Evolutionary conservation across 2,888 invertebrate species (phyloP).

Genomic region (Parnassius apollo): DNA sequence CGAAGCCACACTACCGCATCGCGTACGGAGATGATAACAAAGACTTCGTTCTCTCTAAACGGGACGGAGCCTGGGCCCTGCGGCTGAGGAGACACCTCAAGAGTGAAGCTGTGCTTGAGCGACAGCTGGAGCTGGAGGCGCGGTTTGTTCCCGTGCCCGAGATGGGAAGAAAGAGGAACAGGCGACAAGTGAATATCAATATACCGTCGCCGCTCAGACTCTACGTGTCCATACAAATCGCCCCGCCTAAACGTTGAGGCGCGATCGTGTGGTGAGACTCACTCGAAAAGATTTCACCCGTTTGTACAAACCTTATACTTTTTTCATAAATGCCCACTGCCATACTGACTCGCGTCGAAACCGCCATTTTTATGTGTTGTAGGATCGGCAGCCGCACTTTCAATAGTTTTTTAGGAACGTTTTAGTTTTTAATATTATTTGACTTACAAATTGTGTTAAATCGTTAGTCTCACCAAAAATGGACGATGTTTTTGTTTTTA

Average conservation of each 20-base stretch:
- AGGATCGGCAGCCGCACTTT: slow-evolving; percentile 35
- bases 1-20: slow-evolving; percentile 63
- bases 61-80: slow-evolving; percentile 68
- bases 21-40: slow-evolving; percentile 58
- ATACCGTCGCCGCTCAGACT: slow-evolving; percentile 60
- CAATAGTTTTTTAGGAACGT: too few relatives aligned
- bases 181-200: slow-evolving; percentile 39
- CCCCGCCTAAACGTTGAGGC: slow-evolving; percentile 45
- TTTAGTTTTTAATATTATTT: too few relatives aligned
- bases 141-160: slow-evolving; percentile 55
- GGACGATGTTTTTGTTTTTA: neutral
- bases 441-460: neutral
- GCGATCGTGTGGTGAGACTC: slow-evolving; percentile 18
- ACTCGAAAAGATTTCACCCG: neutral
- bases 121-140: slow-evolving; percentile 68
- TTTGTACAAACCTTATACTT: slow-evolving; percentile 13
- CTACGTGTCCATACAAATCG: slow-evolving; percentile 62
- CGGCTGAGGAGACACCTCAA: slow-evolving; percentile 57
- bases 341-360: slow-evolving; percentile 25
- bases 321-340: slow-evolving; percentile 29
- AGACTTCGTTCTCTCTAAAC: slow-evolving; percentile 59
- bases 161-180: slow-evolving; percentile 32
- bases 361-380: slow-evolving; percentile 33
- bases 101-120: slow-evolving; percentile 40
- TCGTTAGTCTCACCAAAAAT: slow-evolving; percentile 4